Evolutionary conservation across 2,888 invertebrate genomes (phyloP), one percentile per base, ranked within the genome.

Genomic region (Pyrrhia umbra): DNA sequence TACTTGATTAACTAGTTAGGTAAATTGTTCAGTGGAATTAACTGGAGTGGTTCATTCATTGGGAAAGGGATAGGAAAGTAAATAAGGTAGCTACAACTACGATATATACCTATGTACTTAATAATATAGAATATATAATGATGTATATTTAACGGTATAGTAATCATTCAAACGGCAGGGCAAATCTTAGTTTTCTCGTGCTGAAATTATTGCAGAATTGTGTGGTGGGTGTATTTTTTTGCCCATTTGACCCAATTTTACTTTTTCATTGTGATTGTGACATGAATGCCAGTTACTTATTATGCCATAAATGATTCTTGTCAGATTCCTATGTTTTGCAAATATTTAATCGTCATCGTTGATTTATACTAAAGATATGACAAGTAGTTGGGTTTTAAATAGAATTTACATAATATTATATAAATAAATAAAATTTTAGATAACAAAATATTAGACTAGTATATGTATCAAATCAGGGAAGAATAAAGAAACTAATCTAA

Each of bases 401-500:
- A 42, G 34, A n/a, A n/a, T 1, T 42, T 21, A 20, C 13, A 13
- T 9, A 42, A 20, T 18, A 21, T n/a, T 42, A 40, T 15, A 40
- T 42, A n/a, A 34, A 34, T 34, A 30, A 10, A 3, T 13, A 13
- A 34, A 5, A n/a, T n/a, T n/a, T n/a, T n/a, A n/a, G 34, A 4
- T n/a, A 13, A n/a, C 13, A 34, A 34, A 34, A 34, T 4, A 3
- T n/a, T n/a, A 0, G n/a, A n/a, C n/a, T n/a, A 30, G 34, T 34
- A n/a, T 5, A 34, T n/a, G 0, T n/a, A 30, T 3, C 2, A 30
- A 34, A 34, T 34, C 0, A 34, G 13, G n/a, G n/a, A 34, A n/a
- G 13, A 34, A n/a, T 15, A 59, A 34, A 51, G 47, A 56, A 43
- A 50, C 42, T 59, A 68, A 5, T 59, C 67, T 78, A 76, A 69